Evolutionary conservation across 92 coral and sea anemone species (phyloP).

Genomic region (Heliopora coerulea): DNA sequence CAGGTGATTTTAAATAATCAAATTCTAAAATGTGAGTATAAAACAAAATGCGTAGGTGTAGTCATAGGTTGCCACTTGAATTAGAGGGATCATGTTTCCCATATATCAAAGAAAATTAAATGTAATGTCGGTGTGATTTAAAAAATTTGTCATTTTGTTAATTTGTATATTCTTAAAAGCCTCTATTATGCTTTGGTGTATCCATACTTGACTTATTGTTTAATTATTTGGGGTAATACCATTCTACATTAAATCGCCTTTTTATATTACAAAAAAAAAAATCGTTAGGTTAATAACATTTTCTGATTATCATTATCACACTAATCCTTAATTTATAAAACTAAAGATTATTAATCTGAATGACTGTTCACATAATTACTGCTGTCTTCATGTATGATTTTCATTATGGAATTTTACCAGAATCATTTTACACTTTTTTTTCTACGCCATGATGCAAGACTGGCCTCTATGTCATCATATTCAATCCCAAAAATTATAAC

Average conservation of each 20-base stretch:
- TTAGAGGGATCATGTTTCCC: constrained; percentile 38
- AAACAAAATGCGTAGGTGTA: constrained; percentile 46
- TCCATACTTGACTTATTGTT: constrained; percentile 40
- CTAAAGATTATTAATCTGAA: neutral
- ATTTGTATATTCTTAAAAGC: constrained; percentile 3
- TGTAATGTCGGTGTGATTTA: constrained; percentile 45
- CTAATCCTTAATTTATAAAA: neutral
- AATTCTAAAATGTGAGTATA: constrained; percentile 20
- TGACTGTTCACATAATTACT: neutral
- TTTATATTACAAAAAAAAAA: constrained; percentile 32
- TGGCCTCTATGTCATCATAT: neutral
- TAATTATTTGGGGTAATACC: constrained; percentile 44
- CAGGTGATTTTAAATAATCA: constrained; percentile 27
- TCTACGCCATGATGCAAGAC: neutral
- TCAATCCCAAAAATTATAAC: neutral
- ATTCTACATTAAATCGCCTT: constrained; percentile 34
- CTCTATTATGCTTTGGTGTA: constrained; percentile 43
- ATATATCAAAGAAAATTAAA: constrained; percentile 38
- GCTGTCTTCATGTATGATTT: constrained; percentile 14
- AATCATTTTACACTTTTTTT: neutral
- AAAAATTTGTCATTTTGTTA: constrained; percentile 31
- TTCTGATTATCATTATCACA: neutral
- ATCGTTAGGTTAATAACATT: neutral
- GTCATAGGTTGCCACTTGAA: constrained; percentile 36
- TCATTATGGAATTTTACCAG: neutral